phyloP scores from a whole-genome alignment of 2,113 vertebrate genomes.

The Austrofundulus limnaeus region DNA sequence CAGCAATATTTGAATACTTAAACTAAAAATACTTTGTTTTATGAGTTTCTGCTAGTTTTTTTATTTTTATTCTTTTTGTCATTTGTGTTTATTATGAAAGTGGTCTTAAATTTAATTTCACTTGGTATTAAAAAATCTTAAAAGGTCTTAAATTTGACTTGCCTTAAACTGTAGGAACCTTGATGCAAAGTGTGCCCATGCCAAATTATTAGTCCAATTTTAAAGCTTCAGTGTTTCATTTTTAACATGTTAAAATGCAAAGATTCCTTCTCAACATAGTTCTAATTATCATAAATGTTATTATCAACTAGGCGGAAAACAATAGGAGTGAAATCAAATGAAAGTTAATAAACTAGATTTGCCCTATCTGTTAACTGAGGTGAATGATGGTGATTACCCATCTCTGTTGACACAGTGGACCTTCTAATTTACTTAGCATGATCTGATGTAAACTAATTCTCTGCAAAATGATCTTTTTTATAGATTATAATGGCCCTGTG shows the following conservation, averaged over 20 bases:
- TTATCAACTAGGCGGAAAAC: slow-evolving; percentile 51
- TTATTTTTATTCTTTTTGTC: too few relatives aligned
- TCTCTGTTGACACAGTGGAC: slow-evolving; percentile 51
- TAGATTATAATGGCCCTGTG: slow-evolving; percentile 28
- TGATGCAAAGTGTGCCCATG: too few relatives aligned
- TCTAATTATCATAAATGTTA: slow-evolving; percentile 39
- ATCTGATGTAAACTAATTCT: slow-evolving; percentile 56
- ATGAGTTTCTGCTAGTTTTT: too few relatives aligned
- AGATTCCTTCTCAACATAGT: slow-evolving; percentile 34
- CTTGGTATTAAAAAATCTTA: too few relatives aligned
- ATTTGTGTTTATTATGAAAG: too few relatives aligned
- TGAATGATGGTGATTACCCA: slow-evolving; percentile 58
- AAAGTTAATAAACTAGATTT: slow-evolving; percentile 63
- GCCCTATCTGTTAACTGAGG: slow-evolving; percentile 50
- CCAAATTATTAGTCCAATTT: background rate
- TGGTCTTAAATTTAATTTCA: too few relatives aligned
- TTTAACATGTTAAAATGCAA: slow-evolving; percentile 1
- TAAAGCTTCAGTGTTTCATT: slow-evolving; percentile 1
- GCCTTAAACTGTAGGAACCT: too few relatives aligned
- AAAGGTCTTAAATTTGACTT: too few relatives aligned
- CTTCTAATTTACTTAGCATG: slow-evolving; percentile 57
- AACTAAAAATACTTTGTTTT: too few relatives aligned
- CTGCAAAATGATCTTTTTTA: slow-evolving; percentile 46
- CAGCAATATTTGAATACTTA: too few relatives aligned
- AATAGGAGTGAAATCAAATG: slow-evolving; percentile 53